These are phyloP conservation scores for Tetragonisca angustula DNA, from an alignment of 2,888 invertebrate genomes.

Conservation along the genomic window DNA sequence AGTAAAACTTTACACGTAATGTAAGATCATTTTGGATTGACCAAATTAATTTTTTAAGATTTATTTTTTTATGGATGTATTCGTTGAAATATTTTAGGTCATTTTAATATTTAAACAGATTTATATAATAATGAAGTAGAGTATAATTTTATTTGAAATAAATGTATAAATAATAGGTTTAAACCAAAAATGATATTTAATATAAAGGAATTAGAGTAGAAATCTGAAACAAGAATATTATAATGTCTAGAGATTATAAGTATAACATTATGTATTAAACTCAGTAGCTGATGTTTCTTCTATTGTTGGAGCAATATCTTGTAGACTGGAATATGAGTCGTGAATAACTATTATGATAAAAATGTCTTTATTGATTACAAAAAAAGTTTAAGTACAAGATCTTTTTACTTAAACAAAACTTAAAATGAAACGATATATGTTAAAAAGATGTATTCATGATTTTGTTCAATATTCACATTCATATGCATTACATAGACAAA, in stretches of 20 bases:
- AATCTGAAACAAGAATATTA: background rate
- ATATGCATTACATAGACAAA: slow-evolving; percentile 38
- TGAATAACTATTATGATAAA: slow-evolving; percentile 1
- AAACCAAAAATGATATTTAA: slow-evolving; percentile 26
- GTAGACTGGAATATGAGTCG: slow-evolving; percentile 4
- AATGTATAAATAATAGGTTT: background rate
- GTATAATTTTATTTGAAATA: slow-evolving; percentile 2
- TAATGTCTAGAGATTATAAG: slow-evolving; percentile 6
- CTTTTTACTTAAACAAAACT: slow-evolving; percentile 22
- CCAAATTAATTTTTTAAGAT: slow-evolving; percentile 18
- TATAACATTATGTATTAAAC: slow-evolving; percentile 10
- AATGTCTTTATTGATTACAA: slow-evolving; percentile 10
- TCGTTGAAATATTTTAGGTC: slow-evolving; percentile 2
- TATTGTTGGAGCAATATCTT: background rate
- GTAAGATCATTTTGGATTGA: slow-evolving; percentile 14
- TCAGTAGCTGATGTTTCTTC: slow-evolving; percentile 9
- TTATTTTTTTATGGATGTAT: slow-evolving; percentile 29
- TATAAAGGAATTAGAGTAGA: slow-evolving; percentile 30
- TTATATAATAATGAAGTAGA: slow-evolving; percentile 19
- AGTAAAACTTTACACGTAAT: background rate
- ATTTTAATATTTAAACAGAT: slow-evolving; percentile 27
- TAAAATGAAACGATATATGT: slow-evolving; percentile 20
- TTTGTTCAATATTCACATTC: slow-evolving; percentile 70
- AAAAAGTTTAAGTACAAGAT: slow-evolving; percentile 29
- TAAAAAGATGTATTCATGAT: slow-evolving; percentile 16